Conservation (phyloP, 2,888 invertebrate species). For the Tineola bisselliella region DNA sequence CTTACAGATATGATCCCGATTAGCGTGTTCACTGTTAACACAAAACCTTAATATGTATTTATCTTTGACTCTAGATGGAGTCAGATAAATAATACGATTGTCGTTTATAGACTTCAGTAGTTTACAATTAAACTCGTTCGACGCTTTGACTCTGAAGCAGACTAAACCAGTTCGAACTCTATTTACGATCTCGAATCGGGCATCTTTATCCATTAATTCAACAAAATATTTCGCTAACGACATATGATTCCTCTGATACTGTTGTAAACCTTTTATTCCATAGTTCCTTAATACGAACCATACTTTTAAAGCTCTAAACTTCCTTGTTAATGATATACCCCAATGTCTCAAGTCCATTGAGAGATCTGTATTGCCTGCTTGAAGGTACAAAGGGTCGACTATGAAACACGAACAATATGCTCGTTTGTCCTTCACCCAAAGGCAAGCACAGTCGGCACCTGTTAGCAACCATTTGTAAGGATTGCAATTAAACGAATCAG, state of each 20-base stretch:
- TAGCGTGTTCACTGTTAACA: constrained; percentile 81
- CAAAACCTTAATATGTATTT: constrained; percentile 83
- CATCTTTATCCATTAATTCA: constrained; percentile 71
- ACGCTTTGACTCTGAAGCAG: constrained; percentile 78
- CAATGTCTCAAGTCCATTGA: constrained; percentile 82
- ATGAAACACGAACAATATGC: constrained; percentile 83
- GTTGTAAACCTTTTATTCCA: constrained; percentile 82
- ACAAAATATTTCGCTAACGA: constrained; percentile 80
- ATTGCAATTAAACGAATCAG: constrained; percentile 88
- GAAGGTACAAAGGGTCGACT: constrained; percentile 86
- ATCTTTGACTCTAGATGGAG: constrained; percentile 79
- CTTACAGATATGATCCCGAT: constrained; percentile 73
- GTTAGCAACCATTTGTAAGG: constrained; percentile 89
- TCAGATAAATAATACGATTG: constrained; percentile 87
- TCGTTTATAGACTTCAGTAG: constrained; percentile 83
- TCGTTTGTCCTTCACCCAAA: constrained; percentile 84
- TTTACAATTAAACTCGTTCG: constrained; percentile 78
- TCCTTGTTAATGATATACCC: constrained; percentile 85
- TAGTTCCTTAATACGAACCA: constrained; percentile 89
- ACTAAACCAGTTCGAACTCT: constrained; percentile 80
- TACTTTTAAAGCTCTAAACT: constrained; percentile 86
- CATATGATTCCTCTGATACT: constrained; percentile 85
- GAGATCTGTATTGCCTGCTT: constrained; percentile 79
- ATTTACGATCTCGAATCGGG: constrained; percentile 80
- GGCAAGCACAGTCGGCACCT: constrained; percentile 85